Base-by-base conservation (phyloP, 2,113 vertebrate genomes). In the Gnathonemus echidnorhynchus region DNA sequence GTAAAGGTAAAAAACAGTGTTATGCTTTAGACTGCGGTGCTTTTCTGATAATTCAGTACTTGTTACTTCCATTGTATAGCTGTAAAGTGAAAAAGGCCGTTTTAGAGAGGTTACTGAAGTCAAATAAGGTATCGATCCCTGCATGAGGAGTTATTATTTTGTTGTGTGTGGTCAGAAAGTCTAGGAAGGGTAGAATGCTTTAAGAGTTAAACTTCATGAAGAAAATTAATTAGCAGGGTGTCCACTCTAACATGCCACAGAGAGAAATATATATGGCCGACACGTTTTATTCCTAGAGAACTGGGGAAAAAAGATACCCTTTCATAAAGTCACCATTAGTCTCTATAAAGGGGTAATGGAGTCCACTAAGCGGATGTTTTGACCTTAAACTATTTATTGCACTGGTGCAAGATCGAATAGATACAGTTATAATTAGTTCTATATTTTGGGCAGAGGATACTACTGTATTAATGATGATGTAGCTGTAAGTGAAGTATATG, bases 321-420 rank as follows among this genome's bases (percentile, higher is more conserved):
- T 94, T 95, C 92, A 93, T 94, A 93, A 94, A 94, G 94, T 94
- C 90, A 92, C 93, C 94, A 95, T 95, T 95, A 95, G 93, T 94
- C 93, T 95, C 94, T 56, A 42, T 21, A 56, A 94, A 88, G 93
- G 93, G 94, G 93, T 94, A 95, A 95, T 94, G 94, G 92, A 90
- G 94, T 92, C 89, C 90, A 91, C 93, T 94, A 95, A 95, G 94
- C 94, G 94, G 94, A 94, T 95, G 90, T 92, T 93, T 93, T 95
- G 94, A 95, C 94, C 94, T 94, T 92, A 93, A 94, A 93, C 94
- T 93, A 94, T 94, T 94, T 93, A 92, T 95, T 93, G 93, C 93
- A 93, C 92, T 92, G 89, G 92, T 90, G 92, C 92, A 93, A 90
- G 92, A 93, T 66, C 90, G 93, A 94, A 95, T 93, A 87, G 92